phyloP scores from a whole-genome alignment of 2,888 invertebrate genomes.

The Troides helena region DNA sequence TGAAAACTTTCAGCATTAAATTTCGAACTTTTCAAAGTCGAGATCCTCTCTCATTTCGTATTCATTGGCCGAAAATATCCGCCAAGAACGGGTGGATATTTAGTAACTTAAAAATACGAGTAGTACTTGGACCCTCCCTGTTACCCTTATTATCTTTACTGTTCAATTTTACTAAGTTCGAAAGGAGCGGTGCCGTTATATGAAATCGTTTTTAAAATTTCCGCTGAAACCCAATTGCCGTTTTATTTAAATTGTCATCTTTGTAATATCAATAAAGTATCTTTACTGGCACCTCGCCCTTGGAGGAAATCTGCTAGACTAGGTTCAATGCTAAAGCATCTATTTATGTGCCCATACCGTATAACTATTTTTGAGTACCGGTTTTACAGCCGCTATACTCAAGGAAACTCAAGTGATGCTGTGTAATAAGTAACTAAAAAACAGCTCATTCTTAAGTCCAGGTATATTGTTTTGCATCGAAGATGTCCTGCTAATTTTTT shows the following conservation, averaged over 20 bases:
- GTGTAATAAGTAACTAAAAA: too few species aligned
- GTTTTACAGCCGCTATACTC: too few species aligned
- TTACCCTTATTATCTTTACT: slow-evolving; percentile 29
- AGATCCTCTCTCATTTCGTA: slow-evolving; percentile 27
- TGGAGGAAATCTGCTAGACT: too few species aligned
- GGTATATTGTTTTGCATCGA: too few species aligned
- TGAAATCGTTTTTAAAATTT: slow-evolving; percentile 14
- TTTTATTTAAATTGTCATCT: neutral
- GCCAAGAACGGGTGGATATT: slow-evolving; percentile 9
- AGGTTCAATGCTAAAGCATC: too few species aligned
- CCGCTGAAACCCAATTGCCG: neutral
- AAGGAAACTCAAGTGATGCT: too few species aligned
- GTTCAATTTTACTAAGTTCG: slow-evolving; percentile 26
- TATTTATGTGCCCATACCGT: too few species aligned
- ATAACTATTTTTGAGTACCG: too few species aligned
- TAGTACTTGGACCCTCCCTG: slow-evolving; percentile 23
- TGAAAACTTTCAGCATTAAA: slow-evolving; percentile 26
- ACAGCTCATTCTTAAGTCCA: too few species aligned
- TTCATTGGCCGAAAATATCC: slow-evolving; percentile 29
- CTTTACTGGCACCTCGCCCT: too few species aligned
- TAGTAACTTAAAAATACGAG: slow-evolving; percentile 27
- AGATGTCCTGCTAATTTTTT: too few species aligned
- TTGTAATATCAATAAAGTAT: neutral
- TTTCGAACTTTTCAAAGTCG: slow-evolving; percentile 19
- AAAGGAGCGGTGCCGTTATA: slow-evolving; percentile 10